These are phyloP conservation scores for Pangasius djambal DNA, from an alignment of 2,797 vertebrate genomes.

Conservation along the genomic window DNA sequence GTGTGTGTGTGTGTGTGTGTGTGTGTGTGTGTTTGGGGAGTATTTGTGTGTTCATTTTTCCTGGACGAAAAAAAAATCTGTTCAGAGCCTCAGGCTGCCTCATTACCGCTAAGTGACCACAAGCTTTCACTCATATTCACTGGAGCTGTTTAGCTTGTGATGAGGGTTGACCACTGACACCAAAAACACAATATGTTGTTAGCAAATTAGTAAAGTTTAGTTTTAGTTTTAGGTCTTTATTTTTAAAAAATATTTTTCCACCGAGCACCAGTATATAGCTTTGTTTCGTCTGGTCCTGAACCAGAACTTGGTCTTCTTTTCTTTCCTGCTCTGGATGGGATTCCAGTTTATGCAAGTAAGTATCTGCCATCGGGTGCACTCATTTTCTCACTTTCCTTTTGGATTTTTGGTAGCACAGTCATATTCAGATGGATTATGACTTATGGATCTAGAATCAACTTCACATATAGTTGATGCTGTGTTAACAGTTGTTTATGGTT, in stretches of 20 bases:
- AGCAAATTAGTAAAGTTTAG: background rate
- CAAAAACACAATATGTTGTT: constrained; percentile 7
- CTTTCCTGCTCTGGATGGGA: constrained; percentile 15
- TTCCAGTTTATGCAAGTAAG: constrained; percentile 22
- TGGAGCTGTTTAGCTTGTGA: constrained; percentile 38
- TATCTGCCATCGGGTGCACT: background rate
- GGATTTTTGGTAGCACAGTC: background rate
- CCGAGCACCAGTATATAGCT: background rate
- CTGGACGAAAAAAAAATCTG: constrained; percentile 52
- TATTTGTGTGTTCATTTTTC: constrained; percentile 56
- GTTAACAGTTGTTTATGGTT: background rate
- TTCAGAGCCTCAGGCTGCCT: constrained; percentile 63
- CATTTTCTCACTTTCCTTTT: background rate
- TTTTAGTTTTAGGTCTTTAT: background rate
- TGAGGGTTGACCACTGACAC: constrained; percentile 40
- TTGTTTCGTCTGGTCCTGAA: constrained; percentile 34
- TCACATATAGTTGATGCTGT: background rate
- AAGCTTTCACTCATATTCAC: constrained; percentile 40
- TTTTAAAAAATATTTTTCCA: background rate
- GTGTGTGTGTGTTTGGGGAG: constrained; percentile 34
- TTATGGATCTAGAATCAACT: background rate
- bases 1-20: constrained; percentile 9
- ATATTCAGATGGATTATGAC: background rate
- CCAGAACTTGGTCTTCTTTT: background rate
- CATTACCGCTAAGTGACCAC: constrained; percentile 63